A percentile compares a stretch with the other conserved stretches of the same genome.
Conservation (phyloP, 2,888 invertebrate species). For the Sicus ferrugineus region DNA sequence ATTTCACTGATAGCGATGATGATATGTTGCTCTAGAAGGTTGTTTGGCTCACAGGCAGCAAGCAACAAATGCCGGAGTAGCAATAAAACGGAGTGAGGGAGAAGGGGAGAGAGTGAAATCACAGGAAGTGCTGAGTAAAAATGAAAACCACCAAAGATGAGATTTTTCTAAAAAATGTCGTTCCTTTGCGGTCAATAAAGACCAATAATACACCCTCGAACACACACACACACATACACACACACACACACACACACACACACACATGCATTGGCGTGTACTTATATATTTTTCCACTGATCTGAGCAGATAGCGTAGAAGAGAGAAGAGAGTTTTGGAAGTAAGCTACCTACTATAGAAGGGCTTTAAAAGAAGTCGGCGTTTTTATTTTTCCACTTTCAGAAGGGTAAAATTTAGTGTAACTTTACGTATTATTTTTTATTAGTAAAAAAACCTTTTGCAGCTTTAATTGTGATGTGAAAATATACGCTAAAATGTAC, state of each 20-base stretch:
- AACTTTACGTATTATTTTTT: too few relatives aligned
- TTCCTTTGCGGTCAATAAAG: too few relatives aligned
- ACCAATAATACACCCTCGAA: neutral
- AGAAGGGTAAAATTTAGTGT: too few relatives aligned
- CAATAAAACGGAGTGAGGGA: neutral
- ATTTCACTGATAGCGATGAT: conserved; percentile 60
- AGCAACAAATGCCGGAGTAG: neutral
- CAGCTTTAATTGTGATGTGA: too few relatives aligned
- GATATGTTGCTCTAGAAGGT: conserved; percentile 52
- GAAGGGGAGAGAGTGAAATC: too few relatives aligned
- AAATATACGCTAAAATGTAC: too few relatives aligned
- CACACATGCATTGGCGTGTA: neutral
- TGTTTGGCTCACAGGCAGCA: neutral
- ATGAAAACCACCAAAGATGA: neutral
- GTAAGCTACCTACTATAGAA: too few relatives aligned
- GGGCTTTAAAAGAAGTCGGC: too few relatives aligned
- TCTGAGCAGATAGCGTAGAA: neutral
- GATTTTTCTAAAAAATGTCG: neutral
- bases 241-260: neutral
- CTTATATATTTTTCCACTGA: neutral
- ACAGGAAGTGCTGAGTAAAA: neutral
- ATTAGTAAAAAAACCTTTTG: too few relatives aligned
- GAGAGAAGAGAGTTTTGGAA: neutral
- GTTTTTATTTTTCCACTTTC: too few relatives aligned
- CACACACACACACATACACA: neutral